These are phyloP conservation scores for Hyles euphorbiae DNA, from an alignment of 1,140 invertebrate species.

Conservation along the genomic window DNA sequence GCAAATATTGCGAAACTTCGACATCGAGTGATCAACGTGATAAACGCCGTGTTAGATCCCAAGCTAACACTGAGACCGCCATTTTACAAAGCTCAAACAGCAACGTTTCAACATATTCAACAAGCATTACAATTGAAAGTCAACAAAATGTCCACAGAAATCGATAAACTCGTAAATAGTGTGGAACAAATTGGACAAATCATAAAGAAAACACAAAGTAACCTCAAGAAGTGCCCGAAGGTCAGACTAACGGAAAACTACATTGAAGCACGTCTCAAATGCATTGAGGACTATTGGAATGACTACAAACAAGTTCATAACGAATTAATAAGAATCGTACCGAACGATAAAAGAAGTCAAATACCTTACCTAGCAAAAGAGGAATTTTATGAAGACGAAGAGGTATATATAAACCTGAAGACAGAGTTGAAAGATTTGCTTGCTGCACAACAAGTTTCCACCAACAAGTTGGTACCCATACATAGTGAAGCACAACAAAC, in stretches of 20 bases:
- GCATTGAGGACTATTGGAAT: constrained; percentile 8
- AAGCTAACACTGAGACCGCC: no score
- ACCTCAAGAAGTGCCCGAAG: constrained; percentile 17
- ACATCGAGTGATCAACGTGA: no score
- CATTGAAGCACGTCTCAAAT: constrained; percentile 11
- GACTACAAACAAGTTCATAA: constrained; percentile 6
- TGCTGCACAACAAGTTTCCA: neutral
- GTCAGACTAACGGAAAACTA: constrained; percentile 13
- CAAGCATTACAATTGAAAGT: neutral
- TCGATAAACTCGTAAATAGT: constrained; percentile 3
- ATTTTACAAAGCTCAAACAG: no score
- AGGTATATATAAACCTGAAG: constrained; percentile 1
- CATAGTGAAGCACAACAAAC: neutral
- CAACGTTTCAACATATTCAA: constrained; percentile 1
- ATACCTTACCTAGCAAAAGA: constrained; percentile 10
- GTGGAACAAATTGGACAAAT: constrained; percentile 8
- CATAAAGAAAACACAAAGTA: constrained; percentile 11
- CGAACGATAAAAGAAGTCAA: constrained; percentile 6
- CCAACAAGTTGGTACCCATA: neutral
- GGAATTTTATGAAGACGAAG: constrained; percentile 17
- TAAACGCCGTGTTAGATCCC: no score
- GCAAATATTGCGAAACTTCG: no score
- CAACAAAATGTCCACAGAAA: constrained; percentile 13
- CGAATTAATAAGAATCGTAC: constrained; percentile 6
- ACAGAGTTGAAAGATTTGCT: constrained; percentile 1